Conservation (phyloP, 2,113 vertebrate species). For the Heptranchias perlo region DNA sequence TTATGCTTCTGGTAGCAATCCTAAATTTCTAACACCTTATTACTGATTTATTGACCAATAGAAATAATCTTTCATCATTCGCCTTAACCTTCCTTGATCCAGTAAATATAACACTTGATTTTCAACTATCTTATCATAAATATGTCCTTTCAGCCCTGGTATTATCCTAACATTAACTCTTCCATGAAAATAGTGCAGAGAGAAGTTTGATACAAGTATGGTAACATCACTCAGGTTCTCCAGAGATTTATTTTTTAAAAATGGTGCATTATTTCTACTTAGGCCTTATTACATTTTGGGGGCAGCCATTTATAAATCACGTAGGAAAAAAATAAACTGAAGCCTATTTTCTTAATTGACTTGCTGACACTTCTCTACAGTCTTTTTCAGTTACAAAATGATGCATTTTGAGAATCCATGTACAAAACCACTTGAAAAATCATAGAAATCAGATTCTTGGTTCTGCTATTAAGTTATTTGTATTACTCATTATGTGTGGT, state of each 20-base stretch:
- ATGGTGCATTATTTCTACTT: not conserved
- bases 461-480: conserved; percentile 33
- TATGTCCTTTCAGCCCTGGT: not conserved
- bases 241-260: not conserved
- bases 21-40: not conserved
- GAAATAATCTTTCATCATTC: not conserved
- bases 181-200: not conserved
- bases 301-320: not conserved
- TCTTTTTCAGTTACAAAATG: conserved; percentile 41
- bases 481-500: conserved; percentile 38
- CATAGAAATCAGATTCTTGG: conserved; percentile 49
- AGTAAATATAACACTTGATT: not conserved
- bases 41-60: not conserved
- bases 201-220: not conserved
- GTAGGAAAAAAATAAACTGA: not conserved
- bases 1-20: not conserved
- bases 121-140: not conserved
- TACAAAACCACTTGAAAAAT: conserved; percentile 44
- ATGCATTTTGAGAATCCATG: conserved; percentile 44
- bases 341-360: not conserved
- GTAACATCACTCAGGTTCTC: not conserved
- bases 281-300: not conserved
- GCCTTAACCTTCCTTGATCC: not conserved
- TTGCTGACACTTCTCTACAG: not conserved
- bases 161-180: not conserved